Base-by-base conservation (phyloP, 2,888 invertebrate genomes). In the Hoplodrina ambigua region DNA sequence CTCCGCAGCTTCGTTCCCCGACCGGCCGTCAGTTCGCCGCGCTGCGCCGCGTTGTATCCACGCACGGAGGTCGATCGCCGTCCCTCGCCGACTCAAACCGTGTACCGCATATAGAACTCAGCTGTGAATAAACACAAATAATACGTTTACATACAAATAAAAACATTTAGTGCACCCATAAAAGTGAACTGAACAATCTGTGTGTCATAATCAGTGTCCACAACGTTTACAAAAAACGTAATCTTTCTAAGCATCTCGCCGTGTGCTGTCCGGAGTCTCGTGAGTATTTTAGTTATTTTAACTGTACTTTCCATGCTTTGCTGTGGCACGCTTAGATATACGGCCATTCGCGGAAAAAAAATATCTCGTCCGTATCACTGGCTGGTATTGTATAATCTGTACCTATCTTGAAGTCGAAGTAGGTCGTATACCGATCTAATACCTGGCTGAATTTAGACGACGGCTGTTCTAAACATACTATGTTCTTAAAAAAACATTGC, bases 211-310 rank as follows among this genome's bases (percentile, higher is more conserved):
- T 75, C 83, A 87, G 89, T 90, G 89, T 50, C 60, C 79, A 60
- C 76, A 80, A 85, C 84, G 85, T 86, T 82, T 78, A 57, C 46
- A 75, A 83, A 86, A 87, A 86, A 84, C 82, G 78, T 82, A 84
- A 90, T 89, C 87, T 88, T 79, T 89, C 90, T 89, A 89, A 89
- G 84, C 88, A 88, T 88, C 89, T 88, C 89, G 86, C 83, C 77
- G 80, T 84, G 82, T 71, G 87, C 88, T 89, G 89, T 88, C 87
- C 82, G 78, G 85, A 83, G 83, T 85, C 85, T 90, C 89, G 94
- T 94, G 91, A 94, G 94, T 94, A 94, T 91, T 89, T 87, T 90
- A 91, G 89, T 90, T 91, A 91, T 92, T 90, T 91, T 94, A 94
- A 94, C 94, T 93, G 94, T 94, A 93, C 92, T 91, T 92, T 91